Conservation (phyloP, 2,113 vertebrate species). For the Gobiocypris rarus region DNA sequence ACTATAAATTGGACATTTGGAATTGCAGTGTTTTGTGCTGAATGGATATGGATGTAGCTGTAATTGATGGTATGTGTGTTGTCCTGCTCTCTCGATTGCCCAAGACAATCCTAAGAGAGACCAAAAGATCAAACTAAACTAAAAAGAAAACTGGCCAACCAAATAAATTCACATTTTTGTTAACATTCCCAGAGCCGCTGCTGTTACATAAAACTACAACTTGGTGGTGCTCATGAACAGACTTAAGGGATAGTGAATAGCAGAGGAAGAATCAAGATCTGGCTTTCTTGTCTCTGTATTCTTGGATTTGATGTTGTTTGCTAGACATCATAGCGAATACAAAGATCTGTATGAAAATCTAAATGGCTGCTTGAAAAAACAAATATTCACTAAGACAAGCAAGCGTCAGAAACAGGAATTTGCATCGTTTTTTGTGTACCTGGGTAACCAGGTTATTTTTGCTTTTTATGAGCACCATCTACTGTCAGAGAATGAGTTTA, state of each 20-base stretch:
- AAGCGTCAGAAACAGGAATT: background rate
- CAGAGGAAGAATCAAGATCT: background rate
- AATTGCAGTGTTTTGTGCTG: too few relatives aligned
- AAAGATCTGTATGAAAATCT: background rate
- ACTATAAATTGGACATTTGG: too few relatives aligned
- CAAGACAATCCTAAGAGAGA: too few relatives aligned
- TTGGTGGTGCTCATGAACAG: background rate
- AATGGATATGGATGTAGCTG: too few relatives aligned
- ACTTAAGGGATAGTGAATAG: too few relatives aligned
- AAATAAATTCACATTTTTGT: background rate
- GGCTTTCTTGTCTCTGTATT: background rate
- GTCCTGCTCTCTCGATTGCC: too few relatives aligned
- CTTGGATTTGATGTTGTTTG: background rate
- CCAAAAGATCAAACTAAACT: too few relatives aligned
- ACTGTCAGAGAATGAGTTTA: background rate
- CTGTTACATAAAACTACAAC: background rate
- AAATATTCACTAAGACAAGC: background rate
- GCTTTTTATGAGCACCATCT: background rate
- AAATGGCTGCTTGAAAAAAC: background rate
- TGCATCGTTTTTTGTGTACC: background rate
- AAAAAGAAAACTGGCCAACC: background rate
- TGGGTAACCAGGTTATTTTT: background rate
- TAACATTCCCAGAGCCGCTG: background rate
- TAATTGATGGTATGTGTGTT: too few relatives aligned
- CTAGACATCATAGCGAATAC: background rate